Evolutionary conservation across 2,113 vertebrate genomes (phyloP).

Genomic region (Gallinago jamesoni): DNA sequence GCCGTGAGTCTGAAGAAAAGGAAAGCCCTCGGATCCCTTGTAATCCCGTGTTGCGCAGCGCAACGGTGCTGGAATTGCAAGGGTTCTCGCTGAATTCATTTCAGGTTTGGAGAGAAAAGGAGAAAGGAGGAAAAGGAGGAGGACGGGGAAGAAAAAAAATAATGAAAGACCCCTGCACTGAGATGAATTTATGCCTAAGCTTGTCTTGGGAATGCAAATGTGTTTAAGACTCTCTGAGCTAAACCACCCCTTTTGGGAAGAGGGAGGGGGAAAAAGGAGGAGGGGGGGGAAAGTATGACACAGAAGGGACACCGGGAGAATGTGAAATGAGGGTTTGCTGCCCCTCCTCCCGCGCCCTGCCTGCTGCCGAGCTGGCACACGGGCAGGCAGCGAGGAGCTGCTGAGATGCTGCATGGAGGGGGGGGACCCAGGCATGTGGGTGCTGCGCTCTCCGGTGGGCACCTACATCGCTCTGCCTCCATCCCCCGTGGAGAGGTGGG

Average conservation of each 20-base stretch:
- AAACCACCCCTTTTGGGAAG: constrained; percentile 49
- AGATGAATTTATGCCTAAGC: constrained; percentile 67
- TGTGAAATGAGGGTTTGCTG: constrained; percentile 22
- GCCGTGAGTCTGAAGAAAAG: not conserved
- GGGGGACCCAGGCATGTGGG: accelerated
- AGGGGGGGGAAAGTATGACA: not conserved
- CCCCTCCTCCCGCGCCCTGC: constrained; percentile 23
- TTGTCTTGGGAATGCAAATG: constrained; percentile 71
- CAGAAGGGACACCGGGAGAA: constrained; percentile 37
- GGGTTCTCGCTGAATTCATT: constrained; percentile 50
- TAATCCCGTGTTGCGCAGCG: not conserved
- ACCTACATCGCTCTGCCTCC: not conserved
- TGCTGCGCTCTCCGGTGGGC: accelerated
- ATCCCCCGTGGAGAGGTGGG: accelerated
- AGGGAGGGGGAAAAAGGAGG: not conserved
- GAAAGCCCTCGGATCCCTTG: not conserved
- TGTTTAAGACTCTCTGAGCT: constrained; percentile 52
- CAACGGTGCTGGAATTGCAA: not conserved
- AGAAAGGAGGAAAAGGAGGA: not conserved
- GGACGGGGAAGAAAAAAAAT: not conserved
- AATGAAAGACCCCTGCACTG: constrained; percentile 30
- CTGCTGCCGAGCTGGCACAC: not conserved
- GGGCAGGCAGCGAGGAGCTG: not conserved
- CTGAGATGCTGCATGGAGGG: not conserved
- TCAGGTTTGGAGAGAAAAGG: constrained; percentile 5